Percentiles rank a stretch among this genome's conserved stretches.
These are phyloP conservation scores for Aspidiotus destructor DNA, from an alignment of 2,888 invertebrate genomes.

Conservation along the genomic window DNA sequence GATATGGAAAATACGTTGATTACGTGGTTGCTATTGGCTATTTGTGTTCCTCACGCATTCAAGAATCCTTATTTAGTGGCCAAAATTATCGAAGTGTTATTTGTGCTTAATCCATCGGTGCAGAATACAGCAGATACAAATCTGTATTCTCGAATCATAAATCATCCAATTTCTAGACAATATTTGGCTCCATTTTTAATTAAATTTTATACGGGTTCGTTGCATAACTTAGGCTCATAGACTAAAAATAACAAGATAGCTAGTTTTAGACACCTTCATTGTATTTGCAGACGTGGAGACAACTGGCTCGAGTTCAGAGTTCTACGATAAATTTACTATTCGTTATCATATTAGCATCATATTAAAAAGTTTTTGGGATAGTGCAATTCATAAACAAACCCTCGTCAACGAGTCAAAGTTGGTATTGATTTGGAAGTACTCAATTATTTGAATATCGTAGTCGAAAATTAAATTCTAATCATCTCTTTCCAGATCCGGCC, in stretches of 20 bases:
- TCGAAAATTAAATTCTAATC: neutral
- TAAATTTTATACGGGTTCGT: constrained; percentile 82
- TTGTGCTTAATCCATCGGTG: constrained; percentile 46
- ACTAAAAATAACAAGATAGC: no score
- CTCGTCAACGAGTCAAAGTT: constrained; percentile 77
- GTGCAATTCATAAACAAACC: constrained; percentile 72
- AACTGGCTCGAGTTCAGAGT: constrained; percentile 94
- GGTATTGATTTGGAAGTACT: constrained; percentile 35
- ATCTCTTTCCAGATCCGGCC: constrained; percentile 54
- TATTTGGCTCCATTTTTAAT: constrained; percentile 80
- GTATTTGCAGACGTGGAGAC: constrained; percentile 69
- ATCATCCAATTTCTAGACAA: constrained; percentile 72
- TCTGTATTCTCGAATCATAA: constrained; percentile 69
- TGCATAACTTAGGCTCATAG: no score
- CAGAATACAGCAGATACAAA: constrained; percentile 43
- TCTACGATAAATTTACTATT: constrained; percentile 98
- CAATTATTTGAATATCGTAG: neutral
- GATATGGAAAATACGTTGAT: constrained; percentile 73
- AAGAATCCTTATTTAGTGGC: constrained; percentile 95
- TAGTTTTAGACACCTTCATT: no score
- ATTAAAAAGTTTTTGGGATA: constrained; percentile 91
- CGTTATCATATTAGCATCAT: constrained; percentile 96
- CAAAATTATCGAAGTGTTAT: constrained; percentile 73
- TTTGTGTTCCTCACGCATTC: constrained; percentile 82
- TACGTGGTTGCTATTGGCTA: constrained; percentile 77